phyloP scores from a whole-genome alignment of 2,797 vertebrate species.

The Cossypha polioptera region DNA sequence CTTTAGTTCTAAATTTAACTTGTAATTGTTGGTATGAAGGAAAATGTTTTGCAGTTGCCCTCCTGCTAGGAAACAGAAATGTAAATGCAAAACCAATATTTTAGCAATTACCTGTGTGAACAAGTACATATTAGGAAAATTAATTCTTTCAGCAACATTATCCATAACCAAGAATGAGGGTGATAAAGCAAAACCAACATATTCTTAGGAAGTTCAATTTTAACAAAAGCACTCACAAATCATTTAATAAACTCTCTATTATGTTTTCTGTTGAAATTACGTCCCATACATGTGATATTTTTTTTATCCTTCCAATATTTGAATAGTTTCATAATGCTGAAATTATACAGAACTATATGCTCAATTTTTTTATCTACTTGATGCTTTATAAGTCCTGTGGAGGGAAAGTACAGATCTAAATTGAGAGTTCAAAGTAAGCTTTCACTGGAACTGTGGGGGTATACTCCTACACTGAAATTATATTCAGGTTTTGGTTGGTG shows the following conservation, averaged over 20 bases:
- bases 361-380: neutral
- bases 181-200: constrained; percentile 50
- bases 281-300: neutral
- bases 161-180: neutral
- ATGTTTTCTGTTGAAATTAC: neutral
- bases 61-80: neutral
- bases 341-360: neutral
- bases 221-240: neutral
- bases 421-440: neutral
- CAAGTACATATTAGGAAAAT: constrained; percentile 13
- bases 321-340: neutral
- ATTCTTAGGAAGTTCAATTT: constrained; percentile 28
- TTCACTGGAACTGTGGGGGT: neutral
- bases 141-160: constrained; percentile 53
- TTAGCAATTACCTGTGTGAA: neutral
- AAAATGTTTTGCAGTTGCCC: constrained; percentile 2
- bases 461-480: neutral
- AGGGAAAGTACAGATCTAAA: neutral
- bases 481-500: neutral
- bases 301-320: neutral
- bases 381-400: neutral
- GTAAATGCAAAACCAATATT: neutral
- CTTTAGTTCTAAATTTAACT: constrained; percentile 24
- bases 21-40: neutral
- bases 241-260: neutral